Base-by-base conservation (phyloP, 2,888 invertebrate species). In the Dione vanillae region DNA sequence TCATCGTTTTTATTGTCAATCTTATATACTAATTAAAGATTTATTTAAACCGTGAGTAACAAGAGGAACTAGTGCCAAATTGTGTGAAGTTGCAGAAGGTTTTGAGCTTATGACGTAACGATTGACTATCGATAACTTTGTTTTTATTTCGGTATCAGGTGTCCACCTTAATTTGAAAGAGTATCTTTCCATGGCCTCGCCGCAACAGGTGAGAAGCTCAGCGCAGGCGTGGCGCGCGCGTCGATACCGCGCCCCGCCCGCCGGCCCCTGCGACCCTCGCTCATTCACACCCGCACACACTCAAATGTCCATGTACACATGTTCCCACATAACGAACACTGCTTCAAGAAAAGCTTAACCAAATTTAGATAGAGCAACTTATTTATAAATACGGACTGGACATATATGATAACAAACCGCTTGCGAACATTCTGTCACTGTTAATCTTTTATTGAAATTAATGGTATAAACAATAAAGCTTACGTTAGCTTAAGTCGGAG, bases 141-240 rank as follows among this genome's bases (percentile, higher is more conserved):
- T 72, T 76, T 74, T 90, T 87, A 90, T 89, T 88, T 87, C 82
- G 81, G 87, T 90, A 88, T 90, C 91, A 91, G 88, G 87, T 91
- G 89, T 89, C 88, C 81, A 84, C 84, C 85, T 88, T 90, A 90
- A 91, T 91, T 90, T 89, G 84, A 89, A 90, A 88, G 88, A 88
- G 91, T 91, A 91, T 87, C 84, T 91, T 92, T 92, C 91, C 92
- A 90, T 83, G 90, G 88, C 85, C 87, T 91, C 82, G 84, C 88
- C 87, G 92, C 92, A 93, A 93, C 92, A 93, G 92, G 92, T 93
- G 90, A 85, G 80, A 75, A 77, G 78, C 79, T 80, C 82, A 78
- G 88, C 91, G 91, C 91, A 90, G 81, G 91, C 91, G 92, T 86
- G 89, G 84, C 88, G 85, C 80, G 83, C 89, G 85, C 87, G 91